Evolutionary conservation across 1,140 invertebrate species (phyloP).

Genomic region (Lasioglossum baleicum): DNA sequence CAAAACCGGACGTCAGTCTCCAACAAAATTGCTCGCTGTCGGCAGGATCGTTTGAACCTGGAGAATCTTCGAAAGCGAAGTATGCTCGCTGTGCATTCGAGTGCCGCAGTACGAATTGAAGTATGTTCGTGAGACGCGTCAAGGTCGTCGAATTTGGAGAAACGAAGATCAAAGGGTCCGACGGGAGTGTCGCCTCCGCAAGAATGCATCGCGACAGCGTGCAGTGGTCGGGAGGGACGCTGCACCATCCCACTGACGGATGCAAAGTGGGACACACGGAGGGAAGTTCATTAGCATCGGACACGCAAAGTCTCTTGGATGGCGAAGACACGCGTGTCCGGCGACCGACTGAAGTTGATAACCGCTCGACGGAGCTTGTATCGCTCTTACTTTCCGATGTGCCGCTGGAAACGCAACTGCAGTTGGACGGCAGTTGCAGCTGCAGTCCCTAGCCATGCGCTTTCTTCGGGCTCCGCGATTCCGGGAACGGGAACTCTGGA

Average conservation of each 20-base stretch:
- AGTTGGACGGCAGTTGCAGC: neutral
- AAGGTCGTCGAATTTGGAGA: too few relatives aligned
- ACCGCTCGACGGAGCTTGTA: conserved; percentile 14
- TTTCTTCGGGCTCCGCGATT: neutral
- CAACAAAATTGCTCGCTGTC: too few relatives aligned
- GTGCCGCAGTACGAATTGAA: too few relatives aligned
- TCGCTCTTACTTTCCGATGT: neutral
- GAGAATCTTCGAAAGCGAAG: too few relatives aligned
- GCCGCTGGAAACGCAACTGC: neutral
- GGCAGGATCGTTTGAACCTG: too few relatives aligned
- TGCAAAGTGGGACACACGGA: conserved; percentile 11
- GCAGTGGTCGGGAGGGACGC: conserved; percentile 27
- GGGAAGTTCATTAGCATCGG: conserved; percentile 47
- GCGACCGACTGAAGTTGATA: conserved; percentile 22
- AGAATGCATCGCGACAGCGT: neutral
- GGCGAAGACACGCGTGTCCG: conserved; percentile 32
- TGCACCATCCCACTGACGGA: conserved; percentile 20
- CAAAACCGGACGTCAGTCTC: too few relatives aligned
- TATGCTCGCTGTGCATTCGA: too few relatives aligned
- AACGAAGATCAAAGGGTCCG: too few relatives aligned
- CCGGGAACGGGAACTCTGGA: neutral
- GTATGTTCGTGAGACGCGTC: too few relatives aligned
- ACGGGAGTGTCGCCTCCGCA: too few relatives aligned
- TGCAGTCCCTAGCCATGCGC: neutral
- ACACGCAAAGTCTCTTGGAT: conserved; percentile 48